These are phyloP conservation scores for Anolis apletophallus DNA, from an alignment of 2,797 vertebrate genomes.

Conservation along the genomic window DNA sequence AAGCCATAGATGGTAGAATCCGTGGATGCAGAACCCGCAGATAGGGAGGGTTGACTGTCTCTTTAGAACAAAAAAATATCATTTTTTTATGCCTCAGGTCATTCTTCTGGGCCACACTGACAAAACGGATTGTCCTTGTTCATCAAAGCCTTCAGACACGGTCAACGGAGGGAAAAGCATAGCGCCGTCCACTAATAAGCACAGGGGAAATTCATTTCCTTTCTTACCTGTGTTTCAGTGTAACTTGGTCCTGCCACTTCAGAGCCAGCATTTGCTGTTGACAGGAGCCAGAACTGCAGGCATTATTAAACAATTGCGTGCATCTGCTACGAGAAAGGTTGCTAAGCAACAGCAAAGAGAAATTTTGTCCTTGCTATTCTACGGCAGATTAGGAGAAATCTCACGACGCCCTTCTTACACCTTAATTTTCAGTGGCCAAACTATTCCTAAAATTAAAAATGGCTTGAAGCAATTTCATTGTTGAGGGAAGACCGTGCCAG, in stretches of 20 bases:
- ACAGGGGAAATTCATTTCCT: constrained; percentile 6
- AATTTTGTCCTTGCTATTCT: constrained; percentile 71
- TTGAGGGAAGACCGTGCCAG: constrained; percentile 34
- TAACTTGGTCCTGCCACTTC: constrained; percentile 47
- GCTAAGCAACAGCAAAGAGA: constrained; percentile 84
- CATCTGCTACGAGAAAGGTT: constrained; percentile 75
- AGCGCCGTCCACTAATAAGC: constrained; percentile 8
- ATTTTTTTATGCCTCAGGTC: constrained; percentile 20
- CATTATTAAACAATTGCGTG: constrained; percentile 72
- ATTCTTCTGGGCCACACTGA: background rate
- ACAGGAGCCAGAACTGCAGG: constrained; percentile 62
- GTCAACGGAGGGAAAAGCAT: background rate
- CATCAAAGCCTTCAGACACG: background rate
- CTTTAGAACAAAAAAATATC: too few species aligned
- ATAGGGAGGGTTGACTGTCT: background rate
- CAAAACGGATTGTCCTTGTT: constrained; percentile 1
- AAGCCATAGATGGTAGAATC: too few species aligned
- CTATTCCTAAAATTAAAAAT: constrained; percentile 26
- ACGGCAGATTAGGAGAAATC: constrained; percentile 75
- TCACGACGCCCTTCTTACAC: constrained; percentile 62
- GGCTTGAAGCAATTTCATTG: constrained; percentile 40
- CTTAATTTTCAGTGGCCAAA: constrained; percentile 66
- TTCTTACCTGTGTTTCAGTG: constrained; percentile 46
- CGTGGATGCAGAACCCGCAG: too few species aligned
- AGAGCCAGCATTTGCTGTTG: constrained; percentile 45